These are phyloP conservation scores for Anastatus disparis DNA, from an alignment of 1,140 invertebrate genomes.

Conservation along the genomic window DNA sequence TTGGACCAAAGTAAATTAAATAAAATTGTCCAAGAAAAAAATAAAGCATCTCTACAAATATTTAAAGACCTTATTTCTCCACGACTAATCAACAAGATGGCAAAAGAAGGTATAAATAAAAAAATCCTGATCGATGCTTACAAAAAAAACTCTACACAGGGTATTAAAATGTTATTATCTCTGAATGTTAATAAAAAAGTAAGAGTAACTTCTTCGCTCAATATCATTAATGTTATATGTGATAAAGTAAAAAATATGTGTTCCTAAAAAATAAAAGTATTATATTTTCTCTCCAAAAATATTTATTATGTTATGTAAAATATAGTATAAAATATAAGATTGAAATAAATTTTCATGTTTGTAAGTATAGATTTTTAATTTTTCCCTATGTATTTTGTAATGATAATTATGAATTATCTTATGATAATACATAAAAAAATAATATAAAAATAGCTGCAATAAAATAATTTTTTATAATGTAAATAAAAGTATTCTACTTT, in stretches of 20 bases:
- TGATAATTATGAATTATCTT: no score
- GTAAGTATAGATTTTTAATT: no score
- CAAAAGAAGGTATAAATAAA: not conserved
- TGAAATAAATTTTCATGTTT: no score
- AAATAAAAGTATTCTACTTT: no score
- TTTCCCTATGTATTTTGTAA: no score
- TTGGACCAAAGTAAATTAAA: not conserved
- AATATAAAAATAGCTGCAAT: no score
- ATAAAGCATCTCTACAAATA: not conserved
- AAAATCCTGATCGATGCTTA: not conserved
- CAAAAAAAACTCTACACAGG: not conserved
- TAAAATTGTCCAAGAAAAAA: not conserved
- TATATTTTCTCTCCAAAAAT: not conserved
- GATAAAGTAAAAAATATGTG: constrained; percentile 4
- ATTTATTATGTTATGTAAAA: no score
- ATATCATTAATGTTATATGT: no score
- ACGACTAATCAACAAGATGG: no score
- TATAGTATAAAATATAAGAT: no score
- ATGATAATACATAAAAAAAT: no score
- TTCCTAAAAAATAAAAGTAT: not conserved
- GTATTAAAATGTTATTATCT: not conserved
- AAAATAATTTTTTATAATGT: no score
- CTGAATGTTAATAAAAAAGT: not conserved
- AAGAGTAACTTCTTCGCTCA: not conserved
- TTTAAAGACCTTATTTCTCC: not conserved